A percentile compares a stretch with the other conserved stretches of the same genome.
Conservation (phyloP, 1,140 invertebrate genomes). For the Macrobrachium nipponense region DNA sequence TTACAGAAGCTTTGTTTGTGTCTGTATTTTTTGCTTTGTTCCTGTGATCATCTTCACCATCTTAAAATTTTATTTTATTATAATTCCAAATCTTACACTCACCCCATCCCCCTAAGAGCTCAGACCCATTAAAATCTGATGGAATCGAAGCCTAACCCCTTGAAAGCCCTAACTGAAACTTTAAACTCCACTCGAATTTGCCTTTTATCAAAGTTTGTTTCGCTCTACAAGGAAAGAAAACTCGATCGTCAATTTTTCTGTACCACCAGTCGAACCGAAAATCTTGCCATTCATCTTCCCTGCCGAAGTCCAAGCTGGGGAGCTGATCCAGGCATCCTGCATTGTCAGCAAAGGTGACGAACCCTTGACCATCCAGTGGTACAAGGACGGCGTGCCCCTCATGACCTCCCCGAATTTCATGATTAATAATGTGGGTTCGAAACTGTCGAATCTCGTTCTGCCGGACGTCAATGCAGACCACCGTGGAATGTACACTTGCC, state of each 20-base stretch:
- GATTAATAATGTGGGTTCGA: conserved; percentile 47
- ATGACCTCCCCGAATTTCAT: conserved; percentile 64
- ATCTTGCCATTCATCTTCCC: conserved; percentile 62
- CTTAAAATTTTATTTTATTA: too few relatives aligned
- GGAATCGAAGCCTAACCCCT: too few relatives aligned
- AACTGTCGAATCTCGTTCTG: conserved; percentile 54
- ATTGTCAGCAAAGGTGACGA: conserved; percentile 67
- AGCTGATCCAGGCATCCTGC: conserved; percentile 61
- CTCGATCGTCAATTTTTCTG: too few relatives aligned
- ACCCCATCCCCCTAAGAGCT: too few relatives aligned
- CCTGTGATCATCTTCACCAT: too few relatives aligned
- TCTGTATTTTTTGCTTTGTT: too few relatives aligned
- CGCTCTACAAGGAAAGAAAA: too few relatives aligned
- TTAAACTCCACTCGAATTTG: too few relatives aligned
- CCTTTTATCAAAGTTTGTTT: too few relatives aligned
- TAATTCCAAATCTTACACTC: too few relatives aligned
- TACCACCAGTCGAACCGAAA: conserved; percentile 51
- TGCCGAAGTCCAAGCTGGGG: conserved; percentile 53
- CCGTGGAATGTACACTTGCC: conserved; percentile 59
- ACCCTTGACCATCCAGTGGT: conserved; percentile 69
- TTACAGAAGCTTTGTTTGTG: neutral
- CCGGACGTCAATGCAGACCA: conserved; percentile 43
- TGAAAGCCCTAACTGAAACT: too few relatives aligned
- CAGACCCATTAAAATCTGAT: too few relatives aligned
- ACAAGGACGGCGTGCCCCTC: conserved; percentile 68